Base-by-base conservation (phyloP, 1,140 invertebrate genomes). In the Drosophila orosa region DNA sequence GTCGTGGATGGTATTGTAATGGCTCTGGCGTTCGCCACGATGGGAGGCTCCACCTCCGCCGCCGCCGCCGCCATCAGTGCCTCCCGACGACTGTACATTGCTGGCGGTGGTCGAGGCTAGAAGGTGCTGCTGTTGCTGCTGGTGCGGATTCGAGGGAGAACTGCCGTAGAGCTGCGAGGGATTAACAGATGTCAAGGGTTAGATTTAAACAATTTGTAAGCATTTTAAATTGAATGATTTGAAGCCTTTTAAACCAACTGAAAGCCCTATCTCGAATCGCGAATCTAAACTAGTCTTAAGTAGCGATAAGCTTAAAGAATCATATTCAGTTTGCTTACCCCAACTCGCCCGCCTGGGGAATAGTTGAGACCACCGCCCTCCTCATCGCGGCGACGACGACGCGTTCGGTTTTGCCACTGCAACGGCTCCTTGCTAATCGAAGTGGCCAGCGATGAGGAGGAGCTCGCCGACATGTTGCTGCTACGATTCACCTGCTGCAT, bases 381-480 rank as follows among this genome's bases (percentile, higher is more conserved):
- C 13, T 91, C 90, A 52, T 91, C 90, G 39, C 90, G 90, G n/a
- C 90, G 78, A 56, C 90, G 90, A 59, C 90, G 86, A 59, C 90
- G 86, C 45, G 84, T 77, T 29, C 90, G 78, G 9, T 87, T 56
- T n/a, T 76, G 75, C 90, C 90, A 91, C 35, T 90, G 86, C 44
- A 81, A 37, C 10, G 68, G 69, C 27, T 91, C 86, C 65, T 91
- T 90, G 19, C 67, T 74, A 24, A 91, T 90, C 29, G 90, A 87
- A 5, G 82, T 91, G 44, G 82, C 78, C 71, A 91, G 57, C 55
- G 90, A 91, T 19, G 90, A 90, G 17, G 85, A 78, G 55, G 85
- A 79, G 60, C 85, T 89, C 39, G 73, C 69, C 9, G 85, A 81
- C 67, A 89, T 85, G 31, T 89, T 89, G 66, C 85, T 89, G 45